Evolutionary conservation across 2,888 invertebrate genomes (phyloP), one percentile per base, ranked within the genome.

Genomic region (Dascillus cervinus): DNA sequence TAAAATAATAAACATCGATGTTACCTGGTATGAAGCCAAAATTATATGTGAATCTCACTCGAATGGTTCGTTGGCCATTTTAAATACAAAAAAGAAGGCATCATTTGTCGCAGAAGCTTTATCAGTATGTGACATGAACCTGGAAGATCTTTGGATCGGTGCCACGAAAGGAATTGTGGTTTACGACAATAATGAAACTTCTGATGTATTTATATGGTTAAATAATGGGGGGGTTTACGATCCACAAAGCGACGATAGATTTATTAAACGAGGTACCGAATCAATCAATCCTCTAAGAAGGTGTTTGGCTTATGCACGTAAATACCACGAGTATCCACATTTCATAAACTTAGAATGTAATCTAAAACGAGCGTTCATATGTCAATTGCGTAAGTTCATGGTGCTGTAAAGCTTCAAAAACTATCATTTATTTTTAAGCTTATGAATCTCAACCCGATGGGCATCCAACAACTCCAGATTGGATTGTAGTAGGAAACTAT

Each of bases 321-420:
- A 8, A 17, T 17, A 17, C 8, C 17, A 17, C 8, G 17, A 17
- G 4, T 17, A 6, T 17, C 17, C 17, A 17, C 17, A 70, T 6
- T 72, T 72, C 37, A 44, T 72, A 1, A 71, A 73, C 49, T 56
- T 72, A 8, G 67, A 70, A 0, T 73, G 72, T 37, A 44, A 58
- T 1, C 39, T 71, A 9, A 62, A 67, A 14, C 51, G 71, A 22
- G 61, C 26, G 3, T 27, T 36, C n/a, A 36, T 36, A 4, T 36
- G 35, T 13, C 11, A 31, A 27, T 31, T 6, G 4, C 17, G 17
- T 17, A 17, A 17, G 17, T 17, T 17, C 4, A 17, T 17, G 17
- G 17, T 17, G 8, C 8, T 17, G 4, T 4, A 6, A 6, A 8
- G 17, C 17, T 17, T 17, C 17, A 17, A 17, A 17, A 5, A 3